Base-by-base conservation (phyloP, 2,797 vertebrate species). In the Enteromius thamalakanensis region DNA sequence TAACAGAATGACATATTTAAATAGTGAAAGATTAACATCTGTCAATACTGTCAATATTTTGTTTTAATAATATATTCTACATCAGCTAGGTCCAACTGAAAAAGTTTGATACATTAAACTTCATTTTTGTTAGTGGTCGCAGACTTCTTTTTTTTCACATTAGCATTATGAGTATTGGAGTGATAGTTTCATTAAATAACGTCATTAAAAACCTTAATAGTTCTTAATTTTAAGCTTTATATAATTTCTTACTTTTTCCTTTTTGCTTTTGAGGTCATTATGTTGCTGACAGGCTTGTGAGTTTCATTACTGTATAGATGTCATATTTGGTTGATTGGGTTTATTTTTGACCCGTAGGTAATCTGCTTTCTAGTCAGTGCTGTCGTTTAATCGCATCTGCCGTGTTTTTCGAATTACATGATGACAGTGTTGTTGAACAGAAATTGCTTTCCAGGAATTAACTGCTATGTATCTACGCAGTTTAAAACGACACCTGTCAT, bases 391-490 rank as follows among this genome's bases (percentile, higher is more conserved):
- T 58, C 37, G 2, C 29, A 40, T 34, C 64, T 12, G 32, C 53
- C 11, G 9, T 78, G 37, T 70, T 70, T 62, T 19, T 19, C 4
- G 65, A 58, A 83, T 78, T 76, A 62, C 14, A 77, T 19, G 67
- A 32, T 49, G 68, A 80, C 53, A 55, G 17, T 19, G 5, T 45
- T 70, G 53, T 21, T 47, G 40, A 55, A 70, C 74, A 70, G 58
- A 84, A 53, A 76, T 49, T 55, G 42, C n/a, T 53, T 81, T 76
- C 42, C 47, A n/a, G 17, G 34, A 67, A 84, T 72, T 6, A 53
- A 75, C 53, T 47, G 17, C 37, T 32, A 67, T 45, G 26, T 9
- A 19, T 29, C 74, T n/a, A 82, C 0, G 2, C 62, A 23, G 34
- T 40, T 76, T 42, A 9, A 77, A 76, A 70, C 2, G 1, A 17